Conservation (phyloP, 1,140 invertebrate genomes). For the Microplitis mediator region DNA sequence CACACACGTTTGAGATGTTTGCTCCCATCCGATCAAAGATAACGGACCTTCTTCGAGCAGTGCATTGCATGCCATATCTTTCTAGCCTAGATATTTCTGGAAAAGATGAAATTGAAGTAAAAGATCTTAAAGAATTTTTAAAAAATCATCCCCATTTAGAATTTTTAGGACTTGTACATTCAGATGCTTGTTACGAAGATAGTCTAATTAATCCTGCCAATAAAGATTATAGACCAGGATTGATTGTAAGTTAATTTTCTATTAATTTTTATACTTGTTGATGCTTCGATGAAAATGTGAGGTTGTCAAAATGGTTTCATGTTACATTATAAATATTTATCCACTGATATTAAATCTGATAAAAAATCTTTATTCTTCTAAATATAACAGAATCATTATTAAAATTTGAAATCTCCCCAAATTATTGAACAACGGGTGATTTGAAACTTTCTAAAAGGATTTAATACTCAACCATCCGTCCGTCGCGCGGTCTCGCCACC, state of each 20-base stretch:
- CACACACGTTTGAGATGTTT: constrained; percentile 61
- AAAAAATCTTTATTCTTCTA: too few relatives aligned
- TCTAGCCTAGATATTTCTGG: constrained; percentile 73
- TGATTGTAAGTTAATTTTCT: constrained; percentile 54
- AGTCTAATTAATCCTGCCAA: constrained; percentile 63
- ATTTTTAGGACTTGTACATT: constrained; percentile 71
- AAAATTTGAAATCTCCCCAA: too few relatives aligned
- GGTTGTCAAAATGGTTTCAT: background rate
- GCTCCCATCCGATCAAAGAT: constrained; percentile 57
- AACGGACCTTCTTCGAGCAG: constrained; percentile 61
- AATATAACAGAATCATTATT: too few relatives aligned
- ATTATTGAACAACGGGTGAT: too few relatives aligned
- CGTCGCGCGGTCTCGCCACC: too few relatives aligned
- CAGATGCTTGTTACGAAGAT: constrained; percentile 67
- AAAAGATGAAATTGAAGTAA: constrained; percentile 65
- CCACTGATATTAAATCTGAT: too few relatives aligned
- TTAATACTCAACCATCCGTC: too few relatives aligned
- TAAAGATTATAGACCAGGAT: constrained; percentile 55
- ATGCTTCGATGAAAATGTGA: background rate
- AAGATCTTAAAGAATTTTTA: constrained; percentile 64
- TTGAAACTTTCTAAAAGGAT: too few relatives aligned
- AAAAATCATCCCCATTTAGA: constrained; percentile 60
- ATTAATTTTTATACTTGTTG: background rate
- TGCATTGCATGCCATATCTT: constrained; percentile 67
- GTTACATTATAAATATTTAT: too few relatives aligned